phyloP scores from a whole-genome alignment of 2,797 vertebrate species.

The Lindbergichthys nudifrons region DNA sequence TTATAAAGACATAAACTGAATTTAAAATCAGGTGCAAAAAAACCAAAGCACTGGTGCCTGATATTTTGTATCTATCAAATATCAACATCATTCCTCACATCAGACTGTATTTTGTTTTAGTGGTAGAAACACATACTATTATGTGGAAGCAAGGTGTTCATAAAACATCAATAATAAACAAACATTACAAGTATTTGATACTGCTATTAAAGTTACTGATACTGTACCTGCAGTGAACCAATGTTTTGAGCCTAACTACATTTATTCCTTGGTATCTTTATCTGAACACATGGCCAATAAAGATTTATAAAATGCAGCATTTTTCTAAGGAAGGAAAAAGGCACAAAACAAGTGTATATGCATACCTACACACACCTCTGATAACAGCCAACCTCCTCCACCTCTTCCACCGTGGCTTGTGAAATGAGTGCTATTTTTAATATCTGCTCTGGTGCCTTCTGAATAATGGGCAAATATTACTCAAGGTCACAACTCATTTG shows the following conservation, averaged over 20 bases:
- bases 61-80: slow-evolving; percentile 19
- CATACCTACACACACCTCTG: slow-evolving; percentile 42
- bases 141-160: neutral
- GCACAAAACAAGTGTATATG: slow-evolving; percentile 30
- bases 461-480: slow-evolving; percentile 85
- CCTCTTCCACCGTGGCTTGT: slow-evolving; percentile 57
- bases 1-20: slow-evolving; percentile 3
- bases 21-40: slow-evolving; percentile 5
- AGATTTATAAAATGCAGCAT: slow-evolving; percentile 14
- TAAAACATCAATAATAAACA: neutral
- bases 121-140: slow-evolving; percentile 11
- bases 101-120: slow-evolving; percentile 5
- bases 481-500: slow-evolving; percentile 88
- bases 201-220: slow-evolving; percentile 2
- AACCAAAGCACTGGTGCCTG: slow-evolving; percentile 5
- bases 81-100: slow-evolving; percentile 22
- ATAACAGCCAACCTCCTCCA: slow-evolving; percentile 37
- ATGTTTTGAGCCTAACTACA: slow-evolving; percentile 16
- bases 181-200: neutral
- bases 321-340: neutral
- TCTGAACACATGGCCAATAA: neutral
- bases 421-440: slow-evolving; percentile 88
- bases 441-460: slow-evolving; percentile 82
- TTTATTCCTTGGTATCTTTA: slow-evolving; percentile 17
- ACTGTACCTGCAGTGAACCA: slow-evolving; percentile 17